Base-by-base conservation (phyloP, 2,797 vertebrate species). In the Gymnocypris eckloni region DNA sequence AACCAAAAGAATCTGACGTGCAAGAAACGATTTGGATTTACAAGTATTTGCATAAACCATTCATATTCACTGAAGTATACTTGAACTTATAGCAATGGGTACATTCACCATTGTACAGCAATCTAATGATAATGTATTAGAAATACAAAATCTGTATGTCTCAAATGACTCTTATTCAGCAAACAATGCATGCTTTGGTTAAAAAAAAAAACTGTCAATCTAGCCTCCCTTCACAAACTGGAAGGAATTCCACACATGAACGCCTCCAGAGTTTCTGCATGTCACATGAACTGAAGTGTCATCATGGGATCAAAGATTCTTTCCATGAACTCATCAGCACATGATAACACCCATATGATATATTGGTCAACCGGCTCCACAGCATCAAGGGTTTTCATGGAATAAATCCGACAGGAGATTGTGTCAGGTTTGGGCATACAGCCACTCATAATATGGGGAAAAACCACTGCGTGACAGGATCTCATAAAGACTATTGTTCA, bases 281-380 rank as follows among this genome's bases (percentile, higher is more conserved):
- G 73, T 79, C 52, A 83, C 81, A 72, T 72, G 86, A 72, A 43
- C 7, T 0, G n/a, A 66, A 54, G 67, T 79, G 43, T 69, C 82
- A 75, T 50, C 79, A 59, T 59, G 22, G 69, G 71, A 77, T 86
- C 85, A 81, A 86, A 84, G 81, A 48, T 18, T 22, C 15, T 80
- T 87, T 87, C 70, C 81, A 70, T 45, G 67, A 39, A 76, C n/a
- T 86, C 80, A 77, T 33, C 33, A 54, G 50, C 83, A 82, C 37
- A 88, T 88, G 81, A 84, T 52, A 54, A 66, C 52, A 59, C 72
- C 71, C 67, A 4, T 82, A 52, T 85, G 66, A 79, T 43, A 69
- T 33, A 69, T 1, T 77, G 33, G 70, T 39, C 75, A 45, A 41
- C 75, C n/a, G 64, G 25, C 43, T 80, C 7, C 75, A 56, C 28